Evolutionary conservation across 1,140 invertebrate genomes (phyloP), one percentile per base, ranked within the genome.

Genomic region (Lasioglossum baleicum): DNA sequence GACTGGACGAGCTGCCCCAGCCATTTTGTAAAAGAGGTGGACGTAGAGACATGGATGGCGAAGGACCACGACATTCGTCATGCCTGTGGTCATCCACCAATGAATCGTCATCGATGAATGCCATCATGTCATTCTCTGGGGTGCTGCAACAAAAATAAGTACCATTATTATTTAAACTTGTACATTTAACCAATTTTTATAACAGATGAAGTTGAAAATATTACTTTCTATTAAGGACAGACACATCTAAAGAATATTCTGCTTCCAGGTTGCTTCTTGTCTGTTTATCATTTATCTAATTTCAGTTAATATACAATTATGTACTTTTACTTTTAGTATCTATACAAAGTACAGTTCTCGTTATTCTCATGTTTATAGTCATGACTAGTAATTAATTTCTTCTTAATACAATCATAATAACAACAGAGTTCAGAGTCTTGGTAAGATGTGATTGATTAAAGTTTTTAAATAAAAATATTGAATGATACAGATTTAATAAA

Each of bases 41-140:
- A 68, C 86, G 86, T 22, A 86, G 67, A 35, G 84, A 86, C 81
- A 88, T 87, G 3, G 85, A 79, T n/a, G 88, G 86, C 10, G 89
- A 87, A 42, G 84, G 80, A 8, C 86, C 88, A n/a, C 88, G 75
- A 35, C 85, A 79, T 48, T 88, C 87, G 0, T 89, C 85, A n/a
- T 81, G 71, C 13, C 85, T 82, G 20, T 79, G 79, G 11, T 92
- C 91, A 7, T 92, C 91, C 40, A 90, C 84, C 31, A 83, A 67
- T 7, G 89, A 89, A 66, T 93, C 93, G 70, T 94, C 93, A 73
- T 94, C 93, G 31, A 94, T 94, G 74, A 94, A 94, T 17, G 93
- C 91, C 90, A 94, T 91, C 88, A 93, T 81, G 48, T 94, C 93
- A 68, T 91, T 92, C 8, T 93, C 92, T 17, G 92, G 92, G 17